phyloP scores from a whole-genome alignment of 2,113 vertebrate genomes.

The Bufo bufo region DNA sequence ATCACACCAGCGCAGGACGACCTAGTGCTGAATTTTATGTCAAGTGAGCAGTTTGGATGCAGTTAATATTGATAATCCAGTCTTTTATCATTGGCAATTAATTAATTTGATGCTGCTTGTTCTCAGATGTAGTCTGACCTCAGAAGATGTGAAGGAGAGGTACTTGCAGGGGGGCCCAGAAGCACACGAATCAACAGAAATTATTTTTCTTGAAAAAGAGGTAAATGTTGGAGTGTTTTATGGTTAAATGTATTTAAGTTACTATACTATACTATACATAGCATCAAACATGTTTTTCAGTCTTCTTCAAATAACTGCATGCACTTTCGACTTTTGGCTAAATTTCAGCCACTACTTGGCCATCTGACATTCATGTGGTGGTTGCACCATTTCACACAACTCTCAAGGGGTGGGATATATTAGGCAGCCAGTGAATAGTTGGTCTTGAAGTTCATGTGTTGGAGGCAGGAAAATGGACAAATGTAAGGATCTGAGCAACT shows the following conservation, averaged over 20 bases:
- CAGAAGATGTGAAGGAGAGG: slow-evolving; percentile 75
- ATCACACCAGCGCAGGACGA: slow-evolving; percentile 84
- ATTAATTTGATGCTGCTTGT: not conserved
- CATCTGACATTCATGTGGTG: too few relatives aligned
- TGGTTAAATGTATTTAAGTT: not conserved
- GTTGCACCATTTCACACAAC: too few relatives aligned
- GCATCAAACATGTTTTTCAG: too few relatives aligned
- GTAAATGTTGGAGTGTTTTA: slow-evolving; percentile 63
- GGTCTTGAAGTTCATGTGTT: too few relatives aligned
- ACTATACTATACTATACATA: too few relatives aligned
- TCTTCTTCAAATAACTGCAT: too few relatives aligned
- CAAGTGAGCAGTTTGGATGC: slow-evolving; percentile 70
- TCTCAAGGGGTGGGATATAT: too few relatives aligned
- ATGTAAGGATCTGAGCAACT: too few relatives aligned
- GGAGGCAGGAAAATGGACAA: too few relatives aligned
- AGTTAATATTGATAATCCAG: not conserved
- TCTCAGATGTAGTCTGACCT: slow-evolving; percentile 79
- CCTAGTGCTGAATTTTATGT: slow-evolving; percentile 87
- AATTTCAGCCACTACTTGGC: too few relatives aligned
- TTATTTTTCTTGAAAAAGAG: slow-evolving; percentile 77
- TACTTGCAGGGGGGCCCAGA: slow-evolving; percentile 84
- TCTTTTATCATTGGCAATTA: not conserved
- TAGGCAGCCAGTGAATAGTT: too few relatives aligned
- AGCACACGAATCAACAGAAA: slow-evolving; percentile 84
- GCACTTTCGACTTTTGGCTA: too few relatives aligned